Evolutionary conservation across 1,140 invertebrate genomes (phyloP), one percentile per base, ranked within the genome.

Genomic region (Theocolax elegans): DNA sequence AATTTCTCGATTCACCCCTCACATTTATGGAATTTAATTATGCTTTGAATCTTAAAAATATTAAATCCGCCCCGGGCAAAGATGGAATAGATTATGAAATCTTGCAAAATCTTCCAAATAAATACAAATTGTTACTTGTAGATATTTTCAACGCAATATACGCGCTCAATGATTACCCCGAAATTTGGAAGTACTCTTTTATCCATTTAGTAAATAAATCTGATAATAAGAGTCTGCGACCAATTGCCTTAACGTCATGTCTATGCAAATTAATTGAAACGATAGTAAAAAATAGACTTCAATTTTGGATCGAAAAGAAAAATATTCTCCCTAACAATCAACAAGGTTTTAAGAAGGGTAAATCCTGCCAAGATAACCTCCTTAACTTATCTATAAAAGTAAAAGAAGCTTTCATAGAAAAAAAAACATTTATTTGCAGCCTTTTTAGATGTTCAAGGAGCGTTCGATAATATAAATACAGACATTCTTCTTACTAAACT

Each of bases 111-210:
- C 21, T 72, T 0, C 46, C 63, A 10, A 6, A 44, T 2, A 44
- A 62, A 54, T 49, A 49, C 9, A 60, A 46, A 54, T 19, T 60
- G 8, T 1, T 66, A 7, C 23, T 72, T 8, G 0, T 72, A 8
- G 63, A 66, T 17, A 60, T 72, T 3, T 67, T 66, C 23, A 73
- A 73, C 58, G 46, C 65, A 38, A 64, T 73, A 17, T 73, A 54
- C 38, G 29, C 2, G 1, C 12, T 40, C 2, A 17, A 42, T 4
- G 9, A 4, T 0, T 75, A 72, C 42, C 67, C 71, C 8, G 60
- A 67, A n/a, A 38, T 31, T 6, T 72, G 71, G 74, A 64, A 59
- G 38, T 23, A 65, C 10, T 51, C 31, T 12, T 59, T 38, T 42
- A 56, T 72, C 19, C 70, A 69, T 23, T 65, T 72, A 27, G 67